Conservation (phyloP, 2,888 invertebrate species). For the Drosophila rubida region DNA sequence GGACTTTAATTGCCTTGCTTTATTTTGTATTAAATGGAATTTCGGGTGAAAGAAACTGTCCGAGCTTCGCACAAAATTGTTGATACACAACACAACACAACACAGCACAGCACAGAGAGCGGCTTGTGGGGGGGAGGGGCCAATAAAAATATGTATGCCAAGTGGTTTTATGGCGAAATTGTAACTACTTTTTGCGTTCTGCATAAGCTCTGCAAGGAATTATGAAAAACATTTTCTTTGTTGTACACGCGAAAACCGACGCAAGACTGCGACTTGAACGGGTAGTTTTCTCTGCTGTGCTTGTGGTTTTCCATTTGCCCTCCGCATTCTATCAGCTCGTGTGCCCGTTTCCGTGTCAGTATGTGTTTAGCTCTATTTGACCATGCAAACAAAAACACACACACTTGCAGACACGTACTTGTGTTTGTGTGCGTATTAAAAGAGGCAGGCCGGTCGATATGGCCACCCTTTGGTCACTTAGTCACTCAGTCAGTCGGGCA, state of each 20-base stretch:
- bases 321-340: background rate
- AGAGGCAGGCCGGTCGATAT: constrained; percentile 44
- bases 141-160: constrained; percentile 13
- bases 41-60: background rate
- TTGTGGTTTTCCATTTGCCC: constrained; percentile 36
- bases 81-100: background rate
- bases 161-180: constrained; percentile 9
- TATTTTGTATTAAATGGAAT: constrained; percentile 2
- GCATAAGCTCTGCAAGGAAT: constrained; percentile 11
- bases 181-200: constrained; percentile 3
- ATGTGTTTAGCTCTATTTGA: constrained; percentile 21
- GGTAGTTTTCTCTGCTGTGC: constrained; percentile 32
- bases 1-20: constrained; percentile 20
- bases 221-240: constrained; percentile 40
- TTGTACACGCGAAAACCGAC: constrained; percentile 55
- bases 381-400: constrained; percentile 21
- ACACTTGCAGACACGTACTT: background rate
- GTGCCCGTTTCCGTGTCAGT: constrained; percentile 13
- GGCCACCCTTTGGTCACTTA: constrained; percentile 39
- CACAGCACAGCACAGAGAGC: background rate
- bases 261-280: constrained; percentile 47
- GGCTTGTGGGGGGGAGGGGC: background rate
- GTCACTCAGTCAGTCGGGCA: background rate
- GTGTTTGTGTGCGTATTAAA: background rate
- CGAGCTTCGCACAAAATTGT: background rate